These are phyloP conservation scores for Umimayanthus chanpuru DNA, from an alignment of 92 coral and sea anemone genomes.

Conservation along the genomic window DNA sequence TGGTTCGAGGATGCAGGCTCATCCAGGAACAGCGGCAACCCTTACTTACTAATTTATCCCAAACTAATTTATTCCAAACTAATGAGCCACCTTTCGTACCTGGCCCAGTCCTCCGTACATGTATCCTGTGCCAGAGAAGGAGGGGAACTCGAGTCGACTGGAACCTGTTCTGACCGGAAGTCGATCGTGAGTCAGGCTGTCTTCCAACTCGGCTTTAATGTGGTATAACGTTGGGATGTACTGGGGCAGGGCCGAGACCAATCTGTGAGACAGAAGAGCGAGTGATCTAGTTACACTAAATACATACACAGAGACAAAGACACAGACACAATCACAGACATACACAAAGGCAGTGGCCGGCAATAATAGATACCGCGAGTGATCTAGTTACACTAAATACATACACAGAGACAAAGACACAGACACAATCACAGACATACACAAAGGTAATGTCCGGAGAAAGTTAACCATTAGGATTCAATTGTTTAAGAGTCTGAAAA, in stretches of 20 bases:
- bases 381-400: too few relatives aligned
- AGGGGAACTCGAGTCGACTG: constrained; percentile 61
- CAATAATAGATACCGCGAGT: not conserved
- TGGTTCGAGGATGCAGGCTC: too few relatives aligned
- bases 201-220: constrained; percentile 80
- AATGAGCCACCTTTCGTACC: constrained; percentile 17
- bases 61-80: not conserved
- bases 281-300: not conserved
- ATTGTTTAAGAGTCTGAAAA: too few relatives aligned
- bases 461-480: too few relatives aligned
- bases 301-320: not conserved
- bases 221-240: constrained; percentile 90
- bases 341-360: not conserved
- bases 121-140: constrained; percentile 83
- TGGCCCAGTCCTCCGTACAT: constrained; percentile 50
- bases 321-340: not conserved
- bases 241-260: constrained; percentile 50
- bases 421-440: not conserved
- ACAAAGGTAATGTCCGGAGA: not conserved
- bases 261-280: constrained; percentile 23
- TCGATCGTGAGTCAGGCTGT: constrained; percentile 66
- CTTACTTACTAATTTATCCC: too few relatives aligned
- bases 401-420: not conserved
- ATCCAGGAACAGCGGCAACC: too few relatives aligned
- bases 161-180: constrained; percentile 70